phyloP scores from a whole-genome alignment of 2,888 invertebrate species.

The Lasioglossum villosulum region DNA sequence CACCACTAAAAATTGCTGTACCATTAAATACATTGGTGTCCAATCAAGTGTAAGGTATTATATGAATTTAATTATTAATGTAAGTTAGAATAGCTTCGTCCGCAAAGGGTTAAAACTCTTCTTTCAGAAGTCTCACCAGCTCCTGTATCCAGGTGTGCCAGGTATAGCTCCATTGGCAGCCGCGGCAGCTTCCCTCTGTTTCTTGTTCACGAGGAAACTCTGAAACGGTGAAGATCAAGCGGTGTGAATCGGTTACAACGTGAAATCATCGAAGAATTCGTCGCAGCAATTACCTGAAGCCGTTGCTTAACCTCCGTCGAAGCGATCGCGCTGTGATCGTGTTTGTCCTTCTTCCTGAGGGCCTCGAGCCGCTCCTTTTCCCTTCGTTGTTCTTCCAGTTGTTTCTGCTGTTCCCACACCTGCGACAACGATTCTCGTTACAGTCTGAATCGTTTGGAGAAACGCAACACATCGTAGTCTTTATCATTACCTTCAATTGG shows the following conservation, averaged over 20 bases:
- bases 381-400: conserved; percentile 91
- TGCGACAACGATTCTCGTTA: conserved; percentile 85
- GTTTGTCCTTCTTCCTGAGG: conserved; percentile 96
- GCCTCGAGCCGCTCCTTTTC: conserved; percentile 94
- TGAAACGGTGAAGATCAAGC: conserved; percentile 80
- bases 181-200: conserved; percentile 90
- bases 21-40: too few species aligned
- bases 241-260: not conserved
- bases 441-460: not conserved
- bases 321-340: conserved; percentile 97
- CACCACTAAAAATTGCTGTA: too few species aligned
- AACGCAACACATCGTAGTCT: not conserved
- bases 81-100: too few species aligned
- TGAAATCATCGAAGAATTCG: not conserved
- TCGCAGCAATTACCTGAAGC: conserved; percentile 88
- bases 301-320: conserved; percentile 98
- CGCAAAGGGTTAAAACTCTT: too few species aligned
- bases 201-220: conserved; percentile 93
- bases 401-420: conserved; percentile 96
- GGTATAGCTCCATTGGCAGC: conserved; percentile 88
- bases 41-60: too few species aligned
- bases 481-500: conserved; percentile 91
- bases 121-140: conserved; percentile 87
- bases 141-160: conserved; percentile 90
- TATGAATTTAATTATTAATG: too few species aligned